Base-by-base conservation (phyloP, 1,140 invertebrate species). In the Harlomillsia oculata region DNA sequence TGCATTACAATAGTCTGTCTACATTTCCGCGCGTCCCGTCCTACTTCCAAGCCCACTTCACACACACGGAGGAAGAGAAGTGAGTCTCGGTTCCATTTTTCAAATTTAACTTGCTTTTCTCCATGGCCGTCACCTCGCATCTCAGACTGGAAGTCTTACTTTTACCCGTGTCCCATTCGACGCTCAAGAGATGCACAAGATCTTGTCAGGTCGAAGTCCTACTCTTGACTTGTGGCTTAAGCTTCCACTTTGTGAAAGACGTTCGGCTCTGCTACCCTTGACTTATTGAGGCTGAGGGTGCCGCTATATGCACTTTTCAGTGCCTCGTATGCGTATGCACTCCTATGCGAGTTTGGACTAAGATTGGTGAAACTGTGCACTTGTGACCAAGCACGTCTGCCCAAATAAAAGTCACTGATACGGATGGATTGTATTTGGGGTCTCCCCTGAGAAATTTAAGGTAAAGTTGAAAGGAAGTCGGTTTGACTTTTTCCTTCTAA, bases 391-490 rank as follows among this genome's bases (percentile, higher is more conserved):
- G n/a, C n/a, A n/a, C n/a, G 32, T 34, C 8, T 34, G 32, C 32
- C n/a, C 32, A 34, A 34, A 9, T 8, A 34, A 8, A 9, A 34
- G 8, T n/a, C 8, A 16, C 8, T 9, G 45, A 48, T 48, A 32
- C 23, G 45, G 29, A 48, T 48, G 45, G 34, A 48, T 48, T 21
- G 45, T 48, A 32, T 32, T 30, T 48, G 45, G 20, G 28, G 44
- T 48, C 16, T 32, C 45, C 28, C 57, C 34, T 39, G 57, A 59
- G 57, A 59, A 59, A 59, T 59, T 59, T 59, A 45, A 49, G 43
- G 28, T 39, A 37, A 46, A 53, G 29, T 44, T 59, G 50, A 53
- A 59, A 36, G 32, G 46, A 20, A 43, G 51, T 25, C 51, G 50
- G 43, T 28, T 36, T 40, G 37, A 40, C 5, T 6, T 5, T n/a